These are phyloP conservation scores for Lordiphosa collinella DNA, from an alignment of 1,140 invertebrate species.

Conservation along the genomic window DNA sequence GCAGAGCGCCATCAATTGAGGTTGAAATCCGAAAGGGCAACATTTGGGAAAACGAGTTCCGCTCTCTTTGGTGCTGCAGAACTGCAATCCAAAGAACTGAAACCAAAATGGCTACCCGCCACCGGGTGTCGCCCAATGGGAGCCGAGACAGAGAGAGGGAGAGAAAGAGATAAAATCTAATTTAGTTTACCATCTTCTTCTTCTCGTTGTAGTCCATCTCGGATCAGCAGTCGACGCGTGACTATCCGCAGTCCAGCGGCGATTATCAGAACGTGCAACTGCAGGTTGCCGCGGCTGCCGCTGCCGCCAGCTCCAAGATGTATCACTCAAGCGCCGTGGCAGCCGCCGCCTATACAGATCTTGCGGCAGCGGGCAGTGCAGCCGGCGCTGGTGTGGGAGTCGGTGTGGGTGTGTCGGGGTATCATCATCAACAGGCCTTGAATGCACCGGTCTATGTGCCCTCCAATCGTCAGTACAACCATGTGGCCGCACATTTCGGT, in stretches of 20 bases:
- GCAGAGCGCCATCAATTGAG: slow-evolving; percentile 58
- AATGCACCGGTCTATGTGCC: slow-evolving; percentile 81
- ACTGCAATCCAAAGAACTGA: neutral
- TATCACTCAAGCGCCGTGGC: slow-evolving; percentile 73
- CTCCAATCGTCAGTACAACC: slow-evolving; percentile 80
- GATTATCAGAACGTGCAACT: slow-evolving; percentile 53
- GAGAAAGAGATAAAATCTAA: neutral
- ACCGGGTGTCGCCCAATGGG: slow-evolving; percentile 49
- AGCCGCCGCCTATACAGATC: slow-evolving; percentile 67
- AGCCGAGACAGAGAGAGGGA: slow-evolving; percentile 18
- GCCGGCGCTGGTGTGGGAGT: slow-evolving; percentile 55
- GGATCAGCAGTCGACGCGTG: slow-evolving; percentile 56
- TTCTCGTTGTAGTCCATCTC: slow-evolving; percentile 47
- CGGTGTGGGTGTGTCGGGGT: slow-evolving; percentile 67
- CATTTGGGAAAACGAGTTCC: slow-evolving; percentile 51
- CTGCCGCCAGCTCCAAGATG: slow-evolving; percentile 63
- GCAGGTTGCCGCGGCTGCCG: slow-evolving; percentile 38
- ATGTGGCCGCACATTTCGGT: slow-evolving; percentile 76
- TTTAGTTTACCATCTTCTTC: neutral
- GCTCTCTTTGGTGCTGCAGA: neutral
- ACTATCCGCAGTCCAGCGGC: slow-evolving; percentile 56
- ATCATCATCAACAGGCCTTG: slow-evolving; percentile 66
- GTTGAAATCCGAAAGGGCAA: slow-evolving; percentile 45
- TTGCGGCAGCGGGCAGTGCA: slow-evolving; percentile 73
- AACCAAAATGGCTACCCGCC: slow-evolving; percentile 58